Evolutionary conservation across 2,888 invertebrate genomes (phyloP), one percentile per base, ranked within the genome.

Genomic region (Neoitamus cyanurus): DNA sequence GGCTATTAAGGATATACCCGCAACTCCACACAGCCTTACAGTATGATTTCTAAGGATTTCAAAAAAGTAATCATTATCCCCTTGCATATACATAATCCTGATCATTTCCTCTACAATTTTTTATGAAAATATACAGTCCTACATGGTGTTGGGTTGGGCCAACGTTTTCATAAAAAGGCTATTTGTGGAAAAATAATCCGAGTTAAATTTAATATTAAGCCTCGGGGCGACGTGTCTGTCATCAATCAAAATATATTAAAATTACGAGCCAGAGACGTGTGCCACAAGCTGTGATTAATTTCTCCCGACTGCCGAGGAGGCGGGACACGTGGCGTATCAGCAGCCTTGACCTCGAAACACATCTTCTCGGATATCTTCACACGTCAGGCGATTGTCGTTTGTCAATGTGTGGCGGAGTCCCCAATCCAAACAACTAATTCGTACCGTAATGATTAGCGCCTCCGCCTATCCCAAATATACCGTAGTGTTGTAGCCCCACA

Each of bases 161-260:
- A 42, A n/a, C 42, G n/a, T 20, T 58, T 9, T 20, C 58, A 58
- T 25, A 58, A 20, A 58, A 58, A 58, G 58, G 5, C 25, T 58
- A 58, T 58, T 58, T 58, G 9, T 25, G 15, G 3, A 58, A 58
- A 58, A 48, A 42, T n/a, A 42, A 25, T 58, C 11, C 9, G 9
- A 58, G 58, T 58, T 20, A 58, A 58, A 25, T 58, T 58, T 58
- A 20, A 58, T 58, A 58, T 58, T 20, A 58, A 20, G 20, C 48
- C 20, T 13, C 48, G 6, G 20, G 58, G 9, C 58, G 25, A 58
- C 9, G 58, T 58, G 58, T 58, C 58, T 58, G 58, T 37, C 75
- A 75, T 75, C 75, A 75, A 75, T 75, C 75, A 75, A 75, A 75
- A 20, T 20, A 75, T 75, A 75, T 42, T 75, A 75, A 75, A 75